phyloP scores from a whole-genome alignment of 2,113 vertebrate species.

The Rhegmatorhina hoffmannsi region DNA sequence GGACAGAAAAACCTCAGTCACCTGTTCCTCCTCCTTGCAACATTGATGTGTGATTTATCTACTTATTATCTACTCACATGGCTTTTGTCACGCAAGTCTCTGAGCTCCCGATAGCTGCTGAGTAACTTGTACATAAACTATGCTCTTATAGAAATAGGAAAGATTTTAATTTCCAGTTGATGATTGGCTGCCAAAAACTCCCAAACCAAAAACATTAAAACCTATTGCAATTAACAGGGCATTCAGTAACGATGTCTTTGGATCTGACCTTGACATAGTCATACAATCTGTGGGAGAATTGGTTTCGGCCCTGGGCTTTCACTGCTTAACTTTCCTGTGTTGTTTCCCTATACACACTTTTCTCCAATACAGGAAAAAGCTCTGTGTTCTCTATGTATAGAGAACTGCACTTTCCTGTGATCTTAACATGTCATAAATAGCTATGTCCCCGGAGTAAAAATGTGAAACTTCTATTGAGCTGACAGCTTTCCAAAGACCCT shows the following conservation, averaged over 20 bases:
- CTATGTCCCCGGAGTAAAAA: not conserved
- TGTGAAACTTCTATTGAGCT: not conserved
- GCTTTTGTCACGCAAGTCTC: constrained; percentile 4
- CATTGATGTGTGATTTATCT: not conserved
- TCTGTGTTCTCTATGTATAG: not conserved
- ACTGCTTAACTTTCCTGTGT: not conserved
- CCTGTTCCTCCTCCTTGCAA: not conserved
- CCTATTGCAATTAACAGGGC: not conserved
- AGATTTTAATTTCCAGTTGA: not conserved
- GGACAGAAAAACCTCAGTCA: not conserved
- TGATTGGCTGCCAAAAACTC: not conserved
- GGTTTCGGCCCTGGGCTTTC: not conserved
- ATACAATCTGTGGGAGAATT: not conserved
- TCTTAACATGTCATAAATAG: not conserved
- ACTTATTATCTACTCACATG: not conserved
- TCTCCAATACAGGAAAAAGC: not conserved
- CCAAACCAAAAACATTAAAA: not conserved
- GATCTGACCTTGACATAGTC: not conserved
- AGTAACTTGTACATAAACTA: not conserved
- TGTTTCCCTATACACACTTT: not conserved
- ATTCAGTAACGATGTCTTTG: not conserved
- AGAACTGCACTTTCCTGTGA: not conserved
- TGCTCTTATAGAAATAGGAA: not conserved
- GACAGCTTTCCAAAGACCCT: not conserved
- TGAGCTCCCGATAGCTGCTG: not conserved